Percentiles rank a stretch among this genome's conserved stretches.
phyloP scores from a whole-genome alignment of 2,888 invertebrate genomes.

The Lasioglossum villosulum region DNA sequence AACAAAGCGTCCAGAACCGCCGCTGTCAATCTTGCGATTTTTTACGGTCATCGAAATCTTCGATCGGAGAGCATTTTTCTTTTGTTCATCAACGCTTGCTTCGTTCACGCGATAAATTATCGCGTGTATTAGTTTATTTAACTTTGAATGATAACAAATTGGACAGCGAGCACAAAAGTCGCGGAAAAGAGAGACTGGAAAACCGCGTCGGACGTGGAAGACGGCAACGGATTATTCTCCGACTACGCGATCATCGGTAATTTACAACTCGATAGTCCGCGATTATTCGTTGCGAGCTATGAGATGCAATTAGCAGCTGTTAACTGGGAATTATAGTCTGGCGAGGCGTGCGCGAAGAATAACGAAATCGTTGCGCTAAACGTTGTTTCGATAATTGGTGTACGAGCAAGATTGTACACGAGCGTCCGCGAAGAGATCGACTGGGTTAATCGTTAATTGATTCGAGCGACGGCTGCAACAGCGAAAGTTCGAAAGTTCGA shows the following conservation, averaged over 20 bases:
- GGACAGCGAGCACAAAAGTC: no score
- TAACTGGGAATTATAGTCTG: not conserved
- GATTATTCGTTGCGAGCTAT: constrained; percentile 16
- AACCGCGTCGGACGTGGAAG: not conserved
- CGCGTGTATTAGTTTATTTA: no score
- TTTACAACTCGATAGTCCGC: constrained; percentile 6
- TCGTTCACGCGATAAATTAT: no score
- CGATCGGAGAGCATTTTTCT: not conserved
- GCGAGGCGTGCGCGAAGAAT: not conserved
- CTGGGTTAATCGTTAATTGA: not conserved
- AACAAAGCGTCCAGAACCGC: not conserved
- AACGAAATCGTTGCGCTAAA: not conserved
- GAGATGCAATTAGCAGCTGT: constrained; percentile 11
- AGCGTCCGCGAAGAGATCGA: not conserved
- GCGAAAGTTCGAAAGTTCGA: not conserved
- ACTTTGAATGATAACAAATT: no score
- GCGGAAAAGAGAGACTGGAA: not conserved
- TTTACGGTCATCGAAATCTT: not conserved
- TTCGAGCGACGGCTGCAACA: not conserved
- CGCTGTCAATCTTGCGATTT: not conserved
- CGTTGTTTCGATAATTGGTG: not conserved
- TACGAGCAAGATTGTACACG: not conserved
- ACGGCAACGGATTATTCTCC: not conserved
- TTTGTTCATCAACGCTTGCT: no score
- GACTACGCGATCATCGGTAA: constrained; percentile 19